Conservation (phyloP, 2,113 vertebrate species). For the Pluvialis apricaria region DNA sequence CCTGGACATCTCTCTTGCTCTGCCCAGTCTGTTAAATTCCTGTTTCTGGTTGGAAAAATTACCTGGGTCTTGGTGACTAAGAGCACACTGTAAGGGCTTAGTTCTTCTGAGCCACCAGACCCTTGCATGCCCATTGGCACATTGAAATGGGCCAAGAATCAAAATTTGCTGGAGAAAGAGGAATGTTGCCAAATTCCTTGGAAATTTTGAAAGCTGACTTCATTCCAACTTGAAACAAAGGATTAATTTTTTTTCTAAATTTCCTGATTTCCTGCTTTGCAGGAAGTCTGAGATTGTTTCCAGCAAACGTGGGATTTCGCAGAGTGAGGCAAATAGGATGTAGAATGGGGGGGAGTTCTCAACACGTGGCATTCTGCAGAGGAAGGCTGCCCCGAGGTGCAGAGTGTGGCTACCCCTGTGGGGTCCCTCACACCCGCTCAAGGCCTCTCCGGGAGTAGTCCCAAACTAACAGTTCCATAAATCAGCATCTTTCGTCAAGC, state of each 20-base stretch:
- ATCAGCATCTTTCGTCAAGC: background rate
- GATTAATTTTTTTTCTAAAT: background rate
- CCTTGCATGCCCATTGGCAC: background rate
- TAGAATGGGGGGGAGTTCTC: background rate
- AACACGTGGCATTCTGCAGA: background rate
- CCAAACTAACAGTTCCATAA: background rate
- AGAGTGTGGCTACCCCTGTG: rapidly evolving
- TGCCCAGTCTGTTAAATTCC: background rate
- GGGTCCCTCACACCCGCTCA: background rate
- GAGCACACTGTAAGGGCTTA: background rate
- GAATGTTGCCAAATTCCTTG: background rate
- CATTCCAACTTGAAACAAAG: background rate
- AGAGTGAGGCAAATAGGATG: background rate
- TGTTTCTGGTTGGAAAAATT: background rate
- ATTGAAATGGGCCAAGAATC: background rate
- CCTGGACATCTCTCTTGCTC: background rate
- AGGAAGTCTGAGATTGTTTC: background rate
- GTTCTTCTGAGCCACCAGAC: background rate
- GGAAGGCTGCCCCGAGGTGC: background rate
- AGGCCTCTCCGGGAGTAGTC: background rate
- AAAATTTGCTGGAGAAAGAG: background rate
- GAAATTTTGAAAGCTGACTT: background rate
- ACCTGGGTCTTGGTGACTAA: background rate
- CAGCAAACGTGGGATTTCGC: background rate
- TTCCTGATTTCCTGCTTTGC: background rate